Percentiles rank a stretch among this genome's conserved stretches.
Conservation (phyloP, 1,140 invertebrate species). For the Idris sp. region DNA sequence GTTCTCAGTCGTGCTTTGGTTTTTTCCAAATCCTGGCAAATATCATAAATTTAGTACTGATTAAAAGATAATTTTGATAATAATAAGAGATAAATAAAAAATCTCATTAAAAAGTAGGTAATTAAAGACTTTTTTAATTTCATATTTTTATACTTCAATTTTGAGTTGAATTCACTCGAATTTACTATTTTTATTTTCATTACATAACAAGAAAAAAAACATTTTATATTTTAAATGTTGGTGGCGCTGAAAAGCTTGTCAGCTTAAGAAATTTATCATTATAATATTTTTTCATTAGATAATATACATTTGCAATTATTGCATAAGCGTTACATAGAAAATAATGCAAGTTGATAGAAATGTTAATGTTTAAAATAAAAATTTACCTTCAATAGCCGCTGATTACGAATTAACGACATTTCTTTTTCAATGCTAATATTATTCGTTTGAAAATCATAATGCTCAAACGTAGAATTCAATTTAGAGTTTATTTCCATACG, state of each 20-base stretch:
- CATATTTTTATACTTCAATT: no score
- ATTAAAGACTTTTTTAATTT: no score
- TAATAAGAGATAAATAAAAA: no score
- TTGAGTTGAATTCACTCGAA: no score
- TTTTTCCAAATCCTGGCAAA: conserved; percentile 69
- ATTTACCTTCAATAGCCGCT: conserved; percentile 71
- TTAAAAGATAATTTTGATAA: no score
- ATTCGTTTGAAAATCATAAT: conserved; percentile 36
- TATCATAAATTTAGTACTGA: conserved; percentile 1
- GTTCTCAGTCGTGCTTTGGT: conserved; percentile 72
- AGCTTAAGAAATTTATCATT: conserved; percentile 18
- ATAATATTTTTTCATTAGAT: conserved; percentile 44
- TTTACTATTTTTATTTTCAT: no score
- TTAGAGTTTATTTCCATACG: conserved; percentile 39
- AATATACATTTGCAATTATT: conserved; percentile 28
- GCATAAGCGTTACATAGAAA: conserved; percentile 43
- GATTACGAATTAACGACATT: conserved; percentile 65
- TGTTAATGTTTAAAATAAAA: conserved; percentile 37
- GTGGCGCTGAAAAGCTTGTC: conserved; percentile 3
- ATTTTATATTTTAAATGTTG: no score
- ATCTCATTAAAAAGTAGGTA: no score
- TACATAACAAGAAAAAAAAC: no score
- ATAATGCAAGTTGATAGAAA: conserved; percentile 48
- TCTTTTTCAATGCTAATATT: conserved; percentile 59
- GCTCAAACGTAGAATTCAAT: conserved; percentile 13